Evolutionary conservation across 2,797 vertebrate species (phyloP).

Genomic region (Periophthalmus magnuspinnatus): DNA sequence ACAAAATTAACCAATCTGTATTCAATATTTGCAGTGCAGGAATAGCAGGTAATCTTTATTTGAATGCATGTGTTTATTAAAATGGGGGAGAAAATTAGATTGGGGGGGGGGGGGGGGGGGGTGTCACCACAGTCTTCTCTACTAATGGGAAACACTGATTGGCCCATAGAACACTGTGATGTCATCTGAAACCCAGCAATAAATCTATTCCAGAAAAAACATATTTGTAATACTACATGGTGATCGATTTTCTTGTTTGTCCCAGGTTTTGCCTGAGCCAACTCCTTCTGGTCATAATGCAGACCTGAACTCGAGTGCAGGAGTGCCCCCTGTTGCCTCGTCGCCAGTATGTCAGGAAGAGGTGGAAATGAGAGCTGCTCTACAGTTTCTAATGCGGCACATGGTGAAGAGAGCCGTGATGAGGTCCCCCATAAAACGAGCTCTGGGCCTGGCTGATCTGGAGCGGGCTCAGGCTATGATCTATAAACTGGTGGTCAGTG

Average conservation of each 20-base stretch:
- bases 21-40: no score
- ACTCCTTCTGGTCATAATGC: conserved; percentile 92
- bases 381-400: conserved; percentile 97
- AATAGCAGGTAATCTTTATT: no score
- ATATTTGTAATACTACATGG: no score
- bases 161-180: no score
- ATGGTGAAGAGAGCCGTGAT: conserved; percentile 97
- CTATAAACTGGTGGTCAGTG: conserved; percentile 93
- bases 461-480: conserved; percentile 97
- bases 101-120: no score
- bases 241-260: neutral
- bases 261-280: conserved; percentile 59
- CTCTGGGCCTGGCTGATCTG: conserved; percentile 88
- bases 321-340: conserved; percentile 63
- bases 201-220: no score
- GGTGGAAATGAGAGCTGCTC: conserved; percentile 89
- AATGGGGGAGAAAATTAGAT: no score
- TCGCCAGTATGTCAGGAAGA: conserved; percentile 92
- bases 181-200: no score
- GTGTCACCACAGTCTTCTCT: no score
- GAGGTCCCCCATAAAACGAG: conserved; percentile 95
- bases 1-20: no score
- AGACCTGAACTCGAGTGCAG: conserved; percentile 70
- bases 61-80: no score
- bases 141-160: no score